Conservation (phyloP, 2,797 vertebrate genomes). For the Babyrousa celebensis region DNA sequence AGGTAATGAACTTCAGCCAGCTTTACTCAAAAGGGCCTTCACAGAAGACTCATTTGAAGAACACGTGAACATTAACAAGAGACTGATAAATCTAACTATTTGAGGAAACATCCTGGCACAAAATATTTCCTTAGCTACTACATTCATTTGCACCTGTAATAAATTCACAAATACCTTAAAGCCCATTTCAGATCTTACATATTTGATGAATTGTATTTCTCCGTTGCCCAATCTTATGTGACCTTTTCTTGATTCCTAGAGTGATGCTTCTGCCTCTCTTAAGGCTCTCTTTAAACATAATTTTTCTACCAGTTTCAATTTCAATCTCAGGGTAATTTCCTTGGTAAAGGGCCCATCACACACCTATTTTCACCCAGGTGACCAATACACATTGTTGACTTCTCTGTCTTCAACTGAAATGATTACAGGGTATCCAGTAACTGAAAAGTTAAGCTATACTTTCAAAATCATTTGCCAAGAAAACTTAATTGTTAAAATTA, state of each 20-base stretch:
- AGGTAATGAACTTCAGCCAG: background rate
- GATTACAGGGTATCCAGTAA: background rate
- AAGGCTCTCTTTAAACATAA: background rate
- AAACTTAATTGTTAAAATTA: background rate
- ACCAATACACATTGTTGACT: background rate
- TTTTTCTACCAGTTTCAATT: background rate
- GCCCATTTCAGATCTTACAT: background rate
- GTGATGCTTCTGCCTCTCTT: background rate
- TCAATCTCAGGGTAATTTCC: background rate
- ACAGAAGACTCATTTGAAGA: background rate
- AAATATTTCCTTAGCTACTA: background rate
- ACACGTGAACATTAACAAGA: background rate
- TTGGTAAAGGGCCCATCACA: background rate
- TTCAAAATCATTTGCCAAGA: background rate
- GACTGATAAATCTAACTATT: background rate
- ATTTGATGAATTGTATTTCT: background rate
- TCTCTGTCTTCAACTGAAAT: background rate
- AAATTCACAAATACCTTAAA: background rate
- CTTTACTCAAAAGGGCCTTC: background rate
- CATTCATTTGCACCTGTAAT: background rate
- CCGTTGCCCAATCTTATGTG: background rate
- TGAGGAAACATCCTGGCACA: background rate
- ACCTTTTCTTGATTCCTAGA: background rate
- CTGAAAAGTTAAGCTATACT: constrained; percentile 25
- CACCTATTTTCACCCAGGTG: background rate